Evolutionary conservation across 2,888 invertebrate genomes (phyloP).

Genomic region (Mimas tiliae): DNA sequence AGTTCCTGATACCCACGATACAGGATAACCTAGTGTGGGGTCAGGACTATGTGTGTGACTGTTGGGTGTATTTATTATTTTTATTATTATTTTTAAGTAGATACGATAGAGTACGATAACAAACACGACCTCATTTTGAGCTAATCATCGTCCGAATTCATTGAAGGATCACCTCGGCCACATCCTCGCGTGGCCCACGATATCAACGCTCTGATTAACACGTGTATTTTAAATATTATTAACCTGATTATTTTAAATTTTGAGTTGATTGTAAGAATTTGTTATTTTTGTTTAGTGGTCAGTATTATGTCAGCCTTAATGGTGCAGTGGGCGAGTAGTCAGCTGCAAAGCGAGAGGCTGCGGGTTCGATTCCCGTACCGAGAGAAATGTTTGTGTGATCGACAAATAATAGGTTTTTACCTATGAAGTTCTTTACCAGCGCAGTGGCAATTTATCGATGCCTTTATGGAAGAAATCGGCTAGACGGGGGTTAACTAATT

Average conservation of each 20-base stretch:
- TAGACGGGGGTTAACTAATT: too few species aligned
- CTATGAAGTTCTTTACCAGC: too few species aligned
- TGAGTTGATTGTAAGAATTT: neutral
- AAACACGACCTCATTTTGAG: slow-evolving; percentile 13
- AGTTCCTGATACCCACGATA: too few species aligned
- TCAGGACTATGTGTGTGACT: too few species aligned
- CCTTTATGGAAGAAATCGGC: too few species aligned
- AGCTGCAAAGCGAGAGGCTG: too few species aligned
- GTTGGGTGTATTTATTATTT: too few species aligned
- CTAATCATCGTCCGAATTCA: neutral
- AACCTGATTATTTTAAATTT: neutral
- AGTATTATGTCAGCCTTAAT: neutral
- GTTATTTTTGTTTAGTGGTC: neutral
- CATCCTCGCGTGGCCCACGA: slow-evolving; percentile 36
- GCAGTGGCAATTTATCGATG: too few species aligned
- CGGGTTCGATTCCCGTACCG: too few species aligned
- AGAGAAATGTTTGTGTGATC: too few species aligned
- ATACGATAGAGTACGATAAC: neutral
- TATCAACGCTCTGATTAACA: slow-evolving; percentile 41
- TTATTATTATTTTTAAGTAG: neutral
- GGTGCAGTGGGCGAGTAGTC: neutral
- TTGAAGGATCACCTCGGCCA: slow-evolving; percentile 7
- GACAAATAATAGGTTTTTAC: too few species aligned
- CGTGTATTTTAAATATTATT: neutral
- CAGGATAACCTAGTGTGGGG: too few species aligned